phyloP scores from a whole-genome alignment of 2,797 vertebrate species.

The Microcaecilia unicolor region DNA sequence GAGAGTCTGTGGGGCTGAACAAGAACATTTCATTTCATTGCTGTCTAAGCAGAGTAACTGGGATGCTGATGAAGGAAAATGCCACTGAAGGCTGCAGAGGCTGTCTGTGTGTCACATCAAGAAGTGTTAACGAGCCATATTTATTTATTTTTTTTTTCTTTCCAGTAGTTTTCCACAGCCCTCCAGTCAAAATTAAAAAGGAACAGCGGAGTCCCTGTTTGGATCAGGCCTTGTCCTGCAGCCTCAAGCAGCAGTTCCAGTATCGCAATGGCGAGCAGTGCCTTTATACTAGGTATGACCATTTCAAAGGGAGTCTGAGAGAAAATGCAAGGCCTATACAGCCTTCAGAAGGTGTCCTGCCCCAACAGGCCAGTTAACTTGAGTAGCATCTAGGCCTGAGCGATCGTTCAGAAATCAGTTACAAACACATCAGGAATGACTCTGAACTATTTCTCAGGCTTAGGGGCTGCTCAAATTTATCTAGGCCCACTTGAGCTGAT shows the following conservation, averaged over 20 bases:
- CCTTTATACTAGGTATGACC: conserved; percentile 94
- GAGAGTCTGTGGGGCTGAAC: not conserved
- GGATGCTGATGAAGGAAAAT: fast-evolving
- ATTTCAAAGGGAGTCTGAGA: too few species aligned
- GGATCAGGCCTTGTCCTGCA: conserved; percentile 78
- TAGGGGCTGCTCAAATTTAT: too few species aligned
- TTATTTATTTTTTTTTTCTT: conserved; percentile 4
- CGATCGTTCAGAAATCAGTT: too few species aligned
- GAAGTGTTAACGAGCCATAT: too few species aligned
- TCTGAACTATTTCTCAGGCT: too few species aligned
- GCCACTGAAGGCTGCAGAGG: not conserved
- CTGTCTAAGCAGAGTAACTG: not conserved
- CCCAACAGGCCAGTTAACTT: too few species aligned
- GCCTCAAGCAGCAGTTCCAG: conserved; percentile 72
- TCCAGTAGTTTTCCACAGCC: conserved; percentile 92
- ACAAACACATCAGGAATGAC: too few species aligned
- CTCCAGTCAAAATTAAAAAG: conserved; percentile 88
- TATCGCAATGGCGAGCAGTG: conserved; percentile 83
- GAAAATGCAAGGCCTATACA: too few species aligned
- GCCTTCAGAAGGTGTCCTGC: too few species aligned
- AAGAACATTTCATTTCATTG: too few species aligned
- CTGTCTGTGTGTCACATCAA: fast-evolving
- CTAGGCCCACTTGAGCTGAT: too few species aligned
- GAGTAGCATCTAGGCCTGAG: too few species aligned
- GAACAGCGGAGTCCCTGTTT: conserved; percentile 85